Percentiles rank a stretch among this genome's conserved stretches.
Conservation (phyloP, 2,113 vertebrate species). For the Protobothrops flavoviridis region DNA sequence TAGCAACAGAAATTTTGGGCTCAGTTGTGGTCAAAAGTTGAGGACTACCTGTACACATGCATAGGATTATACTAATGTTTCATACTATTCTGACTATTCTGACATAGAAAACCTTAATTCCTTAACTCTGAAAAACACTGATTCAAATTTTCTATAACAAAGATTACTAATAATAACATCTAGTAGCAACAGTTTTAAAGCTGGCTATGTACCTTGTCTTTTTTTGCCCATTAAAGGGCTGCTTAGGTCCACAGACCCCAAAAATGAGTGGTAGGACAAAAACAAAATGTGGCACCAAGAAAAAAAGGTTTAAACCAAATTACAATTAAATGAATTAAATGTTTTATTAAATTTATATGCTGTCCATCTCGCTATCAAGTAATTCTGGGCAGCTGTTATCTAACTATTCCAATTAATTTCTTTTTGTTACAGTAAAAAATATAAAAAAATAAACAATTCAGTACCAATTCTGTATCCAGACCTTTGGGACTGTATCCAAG, state of each 20-base stretch:
- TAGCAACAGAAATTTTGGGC: background rate
- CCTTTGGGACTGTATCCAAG: background rate
- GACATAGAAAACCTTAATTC: background rate
- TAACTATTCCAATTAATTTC: background rate
- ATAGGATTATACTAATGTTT: background rate
- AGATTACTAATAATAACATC: background rate
- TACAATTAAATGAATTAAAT: background rate
- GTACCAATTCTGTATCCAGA: background rate
- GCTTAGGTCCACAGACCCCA: background rate
- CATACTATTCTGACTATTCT: background rate
- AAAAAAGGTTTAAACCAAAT: background rate
- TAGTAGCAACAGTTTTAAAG: background rate
- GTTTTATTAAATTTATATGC: background rate
- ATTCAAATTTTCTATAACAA: background rate
- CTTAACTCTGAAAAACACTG: background rate
- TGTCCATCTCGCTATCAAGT: background rate
- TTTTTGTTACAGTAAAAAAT: background rate
- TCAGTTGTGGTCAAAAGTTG: background rate
- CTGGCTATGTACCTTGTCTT: background rate
- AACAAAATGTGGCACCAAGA: background rate
- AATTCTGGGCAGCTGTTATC: background rate
- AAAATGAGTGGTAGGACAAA: background rate
- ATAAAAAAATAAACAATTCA: background rate
- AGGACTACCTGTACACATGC: background rate
- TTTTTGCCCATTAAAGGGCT: background rate